Evolutionary conservation across 2,113 vertebrate species (phyloP).

Genomic region (Hemibagrus wyckioides): DNA sequence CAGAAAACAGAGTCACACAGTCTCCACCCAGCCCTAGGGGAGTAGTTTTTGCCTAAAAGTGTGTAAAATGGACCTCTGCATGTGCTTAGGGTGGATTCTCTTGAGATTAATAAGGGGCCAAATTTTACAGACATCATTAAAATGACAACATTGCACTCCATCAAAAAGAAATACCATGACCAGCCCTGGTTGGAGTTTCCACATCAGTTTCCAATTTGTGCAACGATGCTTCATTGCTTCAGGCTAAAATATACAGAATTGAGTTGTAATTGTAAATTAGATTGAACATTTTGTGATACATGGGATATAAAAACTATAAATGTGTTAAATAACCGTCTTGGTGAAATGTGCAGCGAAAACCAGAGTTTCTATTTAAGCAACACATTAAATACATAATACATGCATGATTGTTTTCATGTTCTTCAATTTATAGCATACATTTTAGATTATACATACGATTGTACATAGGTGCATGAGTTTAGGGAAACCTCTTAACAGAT

Average conservation of each 20-base stretch:
- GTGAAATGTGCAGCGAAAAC: neutral
- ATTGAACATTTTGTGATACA: neutral
- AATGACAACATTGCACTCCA: neutral
- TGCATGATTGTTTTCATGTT: neutral
- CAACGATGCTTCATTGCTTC: neutral
- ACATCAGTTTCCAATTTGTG: neutral
- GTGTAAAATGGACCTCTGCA: neutral
- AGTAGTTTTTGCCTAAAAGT: slow-evolving; percentile 9
- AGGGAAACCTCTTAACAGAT: neutral
- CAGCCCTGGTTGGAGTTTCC: neutral
- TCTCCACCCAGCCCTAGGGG: neutral
- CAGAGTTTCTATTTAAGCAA: neutral
- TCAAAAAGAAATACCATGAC: neutral
- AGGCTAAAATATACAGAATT: neutral
- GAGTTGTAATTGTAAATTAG: no score
- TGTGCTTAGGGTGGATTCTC: neutral
- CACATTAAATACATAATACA: slow-evolving; percentile 1
- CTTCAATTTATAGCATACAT: neutral
- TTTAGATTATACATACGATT: neutral
- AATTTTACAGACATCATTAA: neutral
- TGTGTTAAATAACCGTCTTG: neutral
- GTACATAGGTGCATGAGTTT: neutral
- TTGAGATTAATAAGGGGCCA: neutral
- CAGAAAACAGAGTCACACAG: neutral
- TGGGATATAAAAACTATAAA: neutral